Evolutionary conservation across 2,797 vertebrate genomes (phyloP).

Genomic region (Euthynnus affinis): DNA sequence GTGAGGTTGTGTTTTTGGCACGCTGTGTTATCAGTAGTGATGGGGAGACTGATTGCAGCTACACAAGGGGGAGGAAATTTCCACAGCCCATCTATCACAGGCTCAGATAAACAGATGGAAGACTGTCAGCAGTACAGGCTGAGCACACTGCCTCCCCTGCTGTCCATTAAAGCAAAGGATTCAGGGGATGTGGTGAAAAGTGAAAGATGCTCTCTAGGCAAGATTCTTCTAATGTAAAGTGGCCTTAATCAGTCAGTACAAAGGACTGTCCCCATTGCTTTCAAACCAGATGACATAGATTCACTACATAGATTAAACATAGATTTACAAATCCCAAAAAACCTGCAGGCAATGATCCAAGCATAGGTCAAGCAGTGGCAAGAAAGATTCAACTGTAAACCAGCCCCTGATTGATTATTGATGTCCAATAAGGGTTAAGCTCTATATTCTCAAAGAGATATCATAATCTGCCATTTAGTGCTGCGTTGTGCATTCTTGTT

Average conservation of each 20-base stretch:
- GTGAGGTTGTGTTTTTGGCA: conserved; percentile 77
- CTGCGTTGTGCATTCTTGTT: too few relatives aligned
- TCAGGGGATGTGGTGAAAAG: conserved; percentile 34
- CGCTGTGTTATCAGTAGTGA: conserved; percentile 78
- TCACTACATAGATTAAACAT: neutral
- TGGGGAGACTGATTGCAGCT: conserved; percentile 78
- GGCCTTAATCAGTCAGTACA: conserved; percentile 26
- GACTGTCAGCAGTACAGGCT: conserved; percentile 59
- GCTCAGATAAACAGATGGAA: conserved; percentile 76
- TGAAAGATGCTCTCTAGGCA: conserved; percentile 46
- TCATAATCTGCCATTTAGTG: too few relatives aligned
- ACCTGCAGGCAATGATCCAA: neutral
- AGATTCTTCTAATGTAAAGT: conserved; percentile 25
- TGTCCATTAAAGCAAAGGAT: conserved; percentile 57
- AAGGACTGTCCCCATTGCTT: conserved; percentile 3
- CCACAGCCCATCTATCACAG: conserved; percentile 79
- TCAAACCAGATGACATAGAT: conserved; percentile 16
- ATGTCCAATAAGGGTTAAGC: neutral
- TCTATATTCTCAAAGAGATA: too few relatives aligned
- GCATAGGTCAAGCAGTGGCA: neutral
- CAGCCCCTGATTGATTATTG: neutral
- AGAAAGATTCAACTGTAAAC: neutral
- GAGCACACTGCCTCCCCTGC: conserved; percentile 50
- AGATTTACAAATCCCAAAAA: neutral
- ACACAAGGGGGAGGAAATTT: conserved; percentile 69